Conservation (phyloP, 2,113 vertebrate species). For the Podilymbus podiceps region DNA sequence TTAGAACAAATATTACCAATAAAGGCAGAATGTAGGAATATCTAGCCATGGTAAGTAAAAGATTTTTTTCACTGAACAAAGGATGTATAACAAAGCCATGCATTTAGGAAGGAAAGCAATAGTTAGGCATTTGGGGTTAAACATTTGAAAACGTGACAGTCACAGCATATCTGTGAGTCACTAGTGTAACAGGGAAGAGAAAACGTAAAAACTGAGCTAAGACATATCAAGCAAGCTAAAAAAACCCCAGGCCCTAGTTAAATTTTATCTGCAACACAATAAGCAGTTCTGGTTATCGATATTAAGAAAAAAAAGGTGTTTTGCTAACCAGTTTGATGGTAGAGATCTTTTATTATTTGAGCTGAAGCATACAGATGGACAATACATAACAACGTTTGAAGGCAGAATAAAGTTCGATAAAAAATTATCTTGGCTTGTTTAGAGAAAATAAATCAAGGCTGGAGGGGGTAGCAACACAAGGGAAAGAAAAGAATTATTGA, state of each 20-base stretch:
- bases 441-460: constrained; percentile 25
- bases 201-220: not conserved
- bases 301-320: not conserved
- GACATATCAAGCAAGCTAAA: not conserved
- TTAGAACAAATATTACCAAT: constrained; percentile 33
- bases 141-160: not conserved
- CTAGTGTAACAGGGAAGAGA: not conserved
- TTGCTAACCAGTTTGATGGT: not conserved
- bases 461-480: not conserved
- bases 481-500: constrained; percentile 19
- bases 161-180: not conserved
- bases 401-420: constrained; percentile 2
- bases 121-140: not conserved
- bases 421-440: constrained; percentile 11
- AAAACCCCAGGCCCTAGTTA: not conserved
- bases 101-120: not conserved
- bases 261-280: not conserved
- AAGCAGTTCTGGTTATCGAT: not conserved
- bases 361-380: not conserved
- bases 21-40: not conserved
- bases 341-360: not conserved
- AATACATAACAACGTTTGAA: not conserved
- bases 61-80: not conserved
- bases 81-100: not conserved
- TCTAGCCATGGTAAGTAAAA: not conserved